Evolutionary conservation across 1,140 invertebrate genomes (phyloP), one percentile per base, ranked within the genome.

Genomic region (Sogatella furcifera): DNA sequence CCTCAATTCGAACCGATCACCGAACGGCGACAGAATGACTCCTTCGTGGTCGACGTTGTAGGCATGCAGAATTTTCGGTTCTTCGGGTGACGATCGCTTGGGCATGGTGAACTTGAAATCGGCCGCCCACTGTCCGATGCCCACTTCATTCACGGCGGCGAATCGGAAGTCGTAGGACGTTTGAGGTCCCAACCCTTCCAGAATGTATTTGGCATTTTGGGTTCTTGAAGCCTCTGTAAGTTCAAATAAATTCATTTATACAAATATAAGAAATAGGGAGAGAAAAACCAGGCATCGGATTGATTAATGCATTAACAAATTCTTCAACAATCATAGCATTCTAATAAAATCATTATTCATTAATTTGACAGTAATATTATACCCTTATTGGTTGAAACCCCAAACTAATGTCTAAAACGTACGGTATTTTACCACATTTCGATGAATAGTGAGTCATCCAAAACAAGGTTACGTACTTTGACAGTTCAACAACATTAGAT

Each of bases 161-260:
- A 96, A 94, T 59, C 85, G 81, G 74, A 95, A 93, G 57, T 83
- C 78, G 71, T 95, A 96, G 0, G 77, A 75, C n/a, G 81, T 86
- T 73, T 87, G 80, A 0, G 92, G 90, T 61, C 78, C 74, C 49
- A 95, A 74, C 57, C 83, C 79, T 68, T 94, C 90, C n/a, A 96
- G 71, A 41, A 89, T 84, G 70, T 91, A 92, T 21, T 38, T 38
- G 34, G 34, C 34, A 10, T 38, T 38, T 10, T 38, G 34, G 34
- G 34, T 38, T 38, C 34, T 38, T 0, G 81, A 76, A 17, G 66
- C 64, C 60, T 68, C 72, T 72, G 63, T 21, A 62, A 66, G 61
- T 38, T 4, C 9, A 38, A 11, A 2, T 1, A 13, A 10, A 38
- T 38, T 38, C 9, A 43, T 41, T 15, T n/a, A 11, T 43, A 42